phyloP scores from a whole-genome alignment of 2,797 vertebrate genomes.

The Xiphophorus birchmanni region DNA sequence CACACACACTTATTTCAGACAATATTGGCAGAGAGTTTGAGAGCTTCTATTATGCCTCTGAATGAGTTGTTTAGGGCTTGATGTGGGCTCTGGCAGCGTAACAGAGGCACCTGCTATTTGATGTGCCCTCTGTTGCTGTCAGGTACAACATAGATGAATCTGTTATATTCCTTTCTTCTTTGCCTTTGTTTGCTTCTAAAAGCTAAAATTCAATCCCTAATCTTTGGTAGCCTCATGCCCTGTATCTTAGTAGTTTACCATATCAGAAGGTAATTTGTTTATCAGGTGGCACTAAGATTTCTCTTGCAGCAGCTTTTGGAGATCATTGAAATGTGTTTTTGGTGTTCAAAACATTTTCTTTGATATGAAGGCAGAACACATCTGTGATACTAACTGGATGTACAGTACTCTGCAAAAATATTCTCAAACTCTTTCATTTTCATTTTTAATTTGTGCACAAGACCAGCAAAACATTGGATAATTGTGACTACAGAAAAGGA shows the following conservation, averaged over 20 bases:
- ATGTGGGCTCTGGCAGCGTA: conserved; percentile 65
- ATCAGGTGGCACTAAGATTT: conserved; percentile 25
- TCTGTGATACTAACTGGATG: not conserved
- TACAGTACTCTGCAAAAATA: not conserved
- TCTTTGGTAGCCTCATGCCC: conserved; percentile 40
- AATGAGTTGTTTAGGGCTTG: conserved; percentile 70
- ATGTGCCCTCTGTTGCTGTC: conserved; percentile 68
- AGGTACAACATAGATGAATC: conserved; percentile 61
- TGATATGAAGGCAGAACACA: not conserved
- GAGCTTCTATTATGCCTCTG: conserved; percentile 69
- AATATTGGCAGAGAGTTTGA: conserved; percentile 65
- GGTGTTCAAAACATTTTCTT: not conserved
- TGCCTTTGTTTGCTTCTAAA: conserved; percentile 57
- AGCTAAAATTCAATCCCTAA: conserved; percentile 46
- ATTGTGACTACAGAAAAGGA: not conserved
- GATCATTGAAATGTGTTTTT: conserved; percentile 15
- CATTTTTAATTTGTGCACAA: not conserved
- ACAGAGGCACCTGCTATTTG: conserved; percentile 64
- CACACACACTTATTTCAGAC: conserved; percentile 49
- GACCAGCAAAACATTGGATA: not conserved
- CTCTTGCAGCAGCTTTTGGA: conserved; percentile 9
- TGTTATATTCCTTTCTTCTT: conserved; percentile 57
- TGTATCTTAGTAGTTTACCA: conserved; percentile 28
- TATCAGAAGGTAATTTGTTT: conserved; percentile 56
- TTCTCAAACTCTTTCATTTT: not conserved